Evolutionary conservation across 1,140 invertebrate genomes (phyloP).

Genomic region (Luehdorfia chinensis): DNA sequence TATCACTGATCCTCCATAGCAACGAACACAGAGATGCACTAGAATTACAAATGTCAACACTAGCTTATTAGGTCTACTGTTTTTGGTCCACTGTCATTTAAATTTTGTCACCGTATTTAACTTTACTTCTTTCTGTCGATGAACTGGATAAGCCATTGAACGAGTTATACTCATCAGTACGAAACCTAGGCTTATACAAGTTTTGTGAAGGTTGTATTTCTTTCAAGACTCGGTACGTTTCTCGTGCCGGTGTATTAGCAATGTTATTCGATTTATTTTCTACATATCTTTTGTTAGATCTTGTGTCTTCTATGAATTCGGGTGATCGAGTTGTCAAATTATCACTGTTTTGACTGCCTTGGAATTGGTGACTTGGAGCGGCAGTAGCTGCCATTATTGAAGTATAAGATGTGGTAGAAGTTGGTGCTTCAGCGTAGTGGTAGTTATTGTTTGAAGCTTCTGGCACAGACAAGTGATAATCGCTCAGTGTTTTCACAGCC

Average conservation of each 20-base stretch:
- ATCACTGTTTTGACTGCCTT: constrained; percentile 20
- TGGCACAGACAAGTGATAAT: constrained; percentile 36
- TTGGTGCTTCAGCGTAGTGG: constrained; percentile 54
- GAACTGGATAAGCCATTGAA: constrained; percentile 19
- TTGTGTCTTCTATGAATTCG: constrained; percentile 5
- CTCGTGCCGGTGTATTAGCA: not conserved
- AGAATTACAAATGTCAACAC: constrained; percentile 37
- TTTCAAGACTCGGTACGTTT: constrained; percentile 1
- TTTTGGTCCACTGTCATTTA: constrained; percentile 31
- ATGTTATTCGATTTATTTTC: not conserved
- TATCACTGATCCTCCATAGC: not conserved
- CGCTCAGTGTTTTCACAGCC: constrained; percentile 48
- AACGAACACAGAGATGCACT: constrained; percentile 19
- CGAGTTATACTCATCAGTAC: constrained; percentile 7
- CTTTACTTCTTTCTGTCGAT: constrained; percentile 34
- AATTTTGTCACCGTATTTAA: constrained; percentile 71
- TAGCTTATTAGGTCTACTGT: constrained; percentile 25
- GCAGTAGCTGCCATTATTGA: constrained; percentile 29
- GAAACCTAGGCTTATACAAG: constrained; percentile 19
- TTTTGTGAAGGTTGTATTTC: not conserved
- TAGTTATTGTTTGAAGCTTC: constrained; percentile 66
- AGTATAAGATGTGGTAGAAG: constrained; percentile 31
- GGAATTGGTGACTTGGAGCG: constrained; percentile 9
- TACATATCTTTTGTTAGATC: not conserved
- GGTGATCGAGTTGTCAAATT: constrained; percentile 19